Evolutionary conservation across 2,113 vertebrate genomes (phyloP).

Genomic region (Natator depressus): DNA sequence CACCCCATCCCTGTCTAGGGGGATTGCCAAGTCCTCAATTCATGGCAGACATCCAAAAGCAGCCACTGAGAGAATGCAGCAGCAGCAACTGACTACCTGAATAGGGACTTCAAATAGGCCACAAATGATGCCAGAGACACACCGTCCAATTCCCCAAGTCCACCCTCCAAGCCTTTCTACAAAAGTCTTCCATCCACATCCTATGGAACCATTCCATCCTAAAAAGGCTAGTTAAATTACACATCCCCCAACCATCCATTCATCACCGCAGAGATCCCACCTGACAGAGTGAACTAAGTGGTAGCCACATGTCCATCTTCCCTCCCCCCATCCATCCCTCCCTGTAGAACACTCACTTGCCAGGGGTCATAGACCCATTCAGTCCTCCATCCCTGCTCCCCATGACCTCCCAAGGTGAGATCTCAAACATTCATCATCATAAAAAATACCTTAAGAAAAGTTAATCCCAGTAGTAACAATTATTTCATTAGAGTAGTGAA

Average conservation of each 20-base stretch:
- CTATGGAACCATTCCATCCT: background rate
- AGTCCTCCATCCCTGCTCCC: background rate
- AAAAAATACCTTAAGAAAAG: background rate
- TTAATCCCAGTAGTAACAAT: background rate
- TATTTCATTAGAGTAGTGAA: conserved; percentile 3
- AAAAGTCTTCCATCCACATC: background rate
- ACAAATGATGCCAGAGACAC: background rate
- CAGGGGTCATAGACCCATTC: background rate
- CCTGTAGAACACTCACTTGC: background rate
- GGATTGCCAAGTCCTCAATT: background rate
- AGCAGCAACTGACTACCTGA: background rate
- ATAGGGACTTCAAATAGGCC: background rate
- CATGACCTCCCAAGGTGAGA: background rate
- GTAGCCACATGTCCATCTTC: background rate
- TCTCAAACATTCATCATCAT: background rate
- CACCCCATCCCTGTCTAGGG: background rate
- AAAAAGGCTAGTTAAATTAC: background rate
- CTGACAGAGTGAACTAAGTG: background rate
- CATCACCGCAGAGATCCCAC: background rate
- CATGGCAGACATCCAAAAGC: background rate
- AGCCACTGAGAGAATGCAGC: background rate
- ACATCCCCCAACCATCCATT: background rate
- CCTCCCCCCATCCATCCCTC: no score
- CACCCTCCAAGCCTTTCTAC: background rate
- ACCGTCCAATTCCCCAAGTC: background rate